Conservation (phyloP, 1,140 invertebrate species). For the Dendrolimus punctatus region DNA sequence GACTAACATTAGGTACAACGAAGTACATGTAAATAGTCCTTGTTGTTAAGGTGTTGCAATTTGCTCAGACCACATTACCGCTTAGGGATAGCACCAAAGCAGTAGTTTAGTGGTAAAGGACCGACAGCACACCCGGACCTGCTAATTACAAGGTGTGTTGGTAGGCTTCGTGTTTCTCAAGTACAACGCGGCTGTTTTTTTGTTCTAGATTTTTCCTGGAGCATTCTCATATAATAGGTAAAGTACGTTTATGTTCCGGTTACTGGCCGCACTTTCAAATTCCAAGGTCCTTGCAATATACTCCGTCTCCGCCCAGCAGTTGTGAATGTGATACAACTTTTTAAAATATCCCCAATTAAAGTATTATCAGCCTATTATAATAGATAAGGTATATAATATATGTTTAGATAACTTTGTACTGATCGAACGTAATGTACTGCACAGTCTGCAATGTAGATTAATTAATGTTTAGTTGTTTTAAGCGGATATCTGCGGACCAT, state of each 20-base stretch:
- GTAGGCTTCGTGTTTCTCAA: neutral
- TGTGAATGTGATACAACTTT: neutral
- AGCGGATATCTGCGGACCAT: conserved; percentile 12
- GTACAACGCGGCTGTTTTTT: neutral
- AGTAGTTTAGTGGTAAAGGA: no score
- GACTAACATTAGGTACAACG: no score
- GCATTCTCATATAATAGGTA: conserved; percentile 12
- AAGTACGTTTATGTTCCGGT: conserved; percentile 39
- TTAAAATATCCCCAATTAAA: neutral
- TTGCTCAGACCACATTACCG: no score
- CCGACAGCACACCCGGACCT: no score
- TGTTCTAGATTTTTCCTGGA: conserved; percentile 29
- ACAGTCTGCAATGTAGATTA: conserved; percentile 12
- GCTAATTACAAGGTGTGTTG: neutral
- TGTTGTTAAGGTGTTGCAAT: no score
- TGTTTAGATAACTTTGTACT: neutral
- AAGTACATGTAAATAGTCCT: no score
- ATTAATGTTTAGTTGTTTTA: conserved; percentile 10
- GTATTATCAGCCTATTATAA: neutral
- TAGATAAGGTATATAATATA: neutral
- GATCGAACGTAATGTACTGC: neutral
- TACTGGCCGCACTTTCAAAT: conserved; percentile 48
- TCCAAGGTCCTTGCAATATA: conserved; percentile 39
- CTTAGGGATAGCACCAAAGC: no score
- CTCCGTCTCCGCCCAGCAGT: conserved; percentile 18